phyloP scores from a whole-genome alignment of 1,140 invertebrate genomes.

The Eurosta solidaginis region DNA sequence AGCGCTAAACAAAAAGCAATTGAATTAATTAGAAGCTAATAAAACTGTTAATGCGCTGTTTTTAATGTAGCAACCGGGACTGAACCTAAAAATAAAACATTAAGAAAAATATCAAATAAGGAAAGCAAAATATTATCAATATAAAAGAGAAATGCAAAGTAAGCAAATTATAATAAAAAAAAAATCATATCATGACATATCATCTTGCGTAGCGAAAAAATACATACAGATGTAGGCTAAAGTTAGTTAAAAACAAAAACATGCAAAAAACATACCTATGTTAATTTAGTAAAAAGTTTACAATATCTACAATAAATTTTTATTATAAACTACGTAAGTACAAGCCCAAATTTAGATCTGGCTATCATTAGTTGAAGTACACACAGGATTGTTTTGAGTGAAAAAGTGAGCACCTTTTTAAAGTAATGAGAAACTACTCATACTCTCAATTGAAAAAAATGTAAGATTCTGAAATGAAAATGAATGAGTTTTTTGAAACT shows the following conservation, averaged over 20 bases:
- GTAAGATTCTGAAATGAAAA: no score
- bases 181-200: slow-evolving; percentile 6
- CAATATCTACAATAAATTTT: no score
- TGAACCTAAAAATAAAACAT: background rate
- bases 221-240: background rate
- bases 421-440: no score
- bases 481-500: no score
- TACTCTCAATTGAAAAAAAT: no score
- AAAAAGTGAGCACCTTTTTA: no score
- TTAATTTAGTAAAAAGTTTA: background rate
- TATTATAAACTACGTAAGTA: no score
- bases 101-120: background rate
- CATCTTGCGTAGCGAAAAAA: slow-evolving; percentile 11
- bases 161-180: background rate
- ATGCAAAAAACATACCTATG: background rate
- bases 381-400: no score
- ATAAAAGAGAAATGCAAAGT: background rate
- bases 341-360: no score
- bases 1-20: background rate
- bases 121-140: background rate
- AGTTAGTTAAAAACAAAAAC: background rate
- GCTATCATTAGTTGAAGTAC: no score
- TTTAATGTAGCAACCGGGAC: background rate
- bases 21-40: background rate
- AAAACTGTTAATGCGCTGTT: background rate